phyloP scores from a whole-genome alignment of 2,888 invertebrate species.

The Anthoptus insignis region DNA sequence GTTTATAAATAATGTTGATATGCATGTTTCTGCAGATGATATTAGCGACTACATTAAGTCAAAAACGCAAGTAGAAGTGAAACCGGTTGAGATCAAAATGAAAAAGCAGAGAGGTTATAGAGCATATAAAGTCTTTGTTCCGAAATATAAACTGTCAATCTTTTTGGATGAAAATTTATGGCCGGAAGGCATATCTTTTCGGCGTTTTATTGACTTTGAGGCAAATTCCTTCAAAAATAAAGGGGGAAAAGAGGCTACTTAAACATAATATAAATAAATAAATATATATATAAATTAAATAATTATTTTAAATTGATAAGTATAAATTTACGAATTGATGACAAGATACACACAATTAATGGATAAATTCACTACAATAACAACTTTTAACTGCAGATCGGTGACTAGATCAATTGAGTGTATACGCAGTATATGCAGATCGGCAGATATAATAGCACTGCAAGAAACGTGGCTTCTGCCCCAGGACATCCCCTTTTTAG shows the following conservation, averaged over 20 bases:
- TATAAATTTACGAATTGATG: too few relatives aligned
- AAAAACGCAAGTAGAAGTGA: background rate
- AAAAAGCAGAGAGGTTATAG: background rate
- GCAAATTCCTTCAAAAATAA: background rate
- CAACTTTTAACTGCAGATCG: conserved; percentile 25
- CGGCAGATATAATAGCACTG: conserved; percentile 3
- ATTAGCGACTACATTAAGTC: background rate
- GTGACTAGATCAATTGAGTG: conserved; percentile 18
- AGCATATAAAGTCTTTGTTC: conserved; percentile 6
- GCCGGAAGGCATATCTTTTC: conserved; percentile 17
- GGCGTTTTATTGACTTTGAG: too few relatives aligned
- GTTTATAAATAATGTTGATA: conserved; percentile 3
- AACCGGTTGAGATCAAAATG: background rate
- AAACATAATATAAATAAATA: background rate
- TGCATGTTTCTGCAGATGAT: background rate
- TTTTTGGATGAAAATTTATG: conserved; percentile 12
- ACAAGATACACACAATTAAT: too few relatives aligned
- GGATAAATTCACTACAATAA: too few relatives aligned
- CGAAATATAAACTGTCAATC: background rate
- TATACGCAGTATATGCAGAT: background rate
- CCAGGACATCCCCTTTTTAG: background rate
- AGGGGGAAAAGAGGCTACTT: background rate
- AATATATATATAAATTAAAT: background rate
- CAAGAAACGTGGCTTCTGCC: conserved; percentile 20
- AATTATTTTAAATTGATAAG: background rate